Base-by-base conservation (phyloP, 2,888 invertebrate species). In the Nomada lathburiana region DNA sequence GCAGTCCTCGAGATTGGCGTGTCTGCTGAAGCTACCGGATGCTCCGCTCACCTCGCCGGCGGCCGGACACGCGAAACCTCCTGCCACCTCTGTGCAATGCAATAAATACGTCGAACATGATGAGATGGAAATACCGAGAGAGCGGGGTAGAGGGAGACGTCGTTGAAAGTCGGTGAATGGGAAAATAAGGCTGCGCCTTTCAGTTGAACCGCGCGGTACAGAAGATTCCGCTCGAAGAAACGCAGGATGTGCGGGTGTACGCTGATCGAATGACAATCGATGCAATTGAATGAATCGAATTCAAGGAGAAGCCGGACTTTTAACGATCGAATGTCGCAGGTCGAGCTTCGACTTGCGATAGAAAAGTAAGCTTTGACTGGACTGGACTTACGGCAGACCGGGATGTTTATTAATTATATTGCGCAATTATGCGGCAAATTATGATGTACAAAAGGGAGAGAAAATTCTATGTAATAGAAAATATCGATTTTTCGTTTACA, bases 1-100 rank as follows among this genome's bases (percentile, higher is more conserved):
- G 96, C 98, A 98, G 94, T 98, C 98, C 88, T 98, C 98, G 53
- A 98, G 98, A 94, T 98, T 98, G 79, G 98, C 98, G 94, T 98
- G 98, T 93, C 98, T 96, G 90, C 98, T 98, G 96, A 98, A 98
- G 85, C 98, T 97, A 83, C 98, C 98, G 55, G 94, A 92, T 86
- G 97, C 96, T 92, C 96, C 97, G 91, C 97, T 96, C 50, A 97
- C 95, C 94, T 98, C 97, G 91, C 97, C 97, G 73, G 97, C 95
- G 85, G 97, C 96, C 76, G 98, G 97, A 94, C 98, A 98, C 86
- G 95, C 93, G 95, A 98, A 98, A 92, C 98, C 98, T 94, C 97
- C 97, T 92, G 98, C 98, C 94, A 98, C 97, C 95, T 98, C 98
- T 98, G 95, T 85, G 67, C 77, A 74, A 81, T 52, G 73, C 59